Evolutionary conservation across 30 jellyfish, hydroid and myxozoan genomes (phyloP), one percentile per base, ranked within the genome.

Genomic region (Phacellophora camtschatica): DNA sequence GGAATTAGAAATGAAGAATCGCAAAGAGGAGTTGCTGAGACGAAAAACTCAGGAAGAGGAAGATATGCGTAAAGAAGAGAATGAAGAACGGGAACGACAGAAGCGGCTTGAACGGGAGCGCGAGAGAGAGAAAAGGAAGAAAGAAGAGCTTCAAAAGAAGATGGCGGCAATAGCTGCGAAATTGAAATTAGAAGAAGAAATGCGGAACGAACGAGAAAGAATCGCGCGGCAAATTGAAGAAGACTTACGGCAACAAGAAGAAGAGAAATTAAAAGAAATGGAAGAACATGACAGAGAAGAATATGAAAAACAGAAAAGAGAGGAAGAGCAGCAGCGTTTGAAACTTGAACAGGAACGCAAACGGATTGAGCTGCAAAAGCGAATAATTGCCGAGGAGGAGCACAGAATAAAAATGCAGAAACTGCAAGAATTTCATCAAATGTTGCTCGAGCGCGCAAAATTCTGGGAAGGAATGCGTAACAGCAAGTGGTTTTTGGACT

Each of bases 381-480:
- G 85, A 32, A 27, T 80, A 50, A 50, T 31, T 16, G 97, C 84
- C 33, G 93, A 90, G 68, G 96, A 83, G 37, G 93, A 87, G 53
- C 80, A 63, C 25, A 69, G 90, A 59, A 32, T 76, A 30, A 67
- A 71, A 48, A 71, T 85, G 96, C 84, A 72, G 81, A 68, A 74
- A 48, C 53, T 85, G 32, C 80, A 73, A 50, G 89, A 72, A 54
- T 74, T 64, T 36, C 96, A 85, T 74, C 78, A 58, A 62, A 46
- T 71, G 82, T 53, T 85, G 19, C 53, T 85, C 22, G 87, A 74
- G 43, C 87, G 87, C 39, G 89, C 85, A 20, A 71, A 71, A 55
- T 85, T 85, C 68, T 69, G 85, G 85, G 89, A 78, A 29, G 90
- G 88, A 24, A 54, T 90, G 90, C 64, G 71, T 59, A 75, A 77